phyloP scores from a whole-genome alignment of 2,888 invertebrate species.

The Tipula confusa region DNA sequence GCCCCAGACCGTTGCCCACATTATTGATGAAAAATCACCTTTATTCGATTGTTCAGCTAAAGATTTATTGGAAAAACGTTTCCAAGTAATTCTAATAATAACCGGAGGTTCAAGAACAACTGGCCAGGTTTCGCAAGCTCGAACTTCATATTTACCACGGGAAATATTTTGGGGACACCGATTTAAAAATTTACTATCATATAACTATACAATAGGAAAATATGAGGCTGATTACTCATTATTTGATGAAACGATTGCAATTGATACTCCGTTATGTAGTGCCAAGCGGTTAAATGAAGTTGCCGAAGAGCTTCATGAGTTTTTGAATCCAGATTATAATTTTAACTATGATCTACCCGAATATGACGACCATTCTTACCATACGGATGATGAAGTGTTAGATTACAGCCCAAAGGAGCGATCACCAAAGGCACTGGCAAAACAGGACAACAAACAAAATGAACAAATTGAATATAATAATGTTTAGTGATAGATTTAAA shows the following conservation, averaged over 20 bases:
- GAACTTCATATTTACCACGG: constrained; percentile 72
- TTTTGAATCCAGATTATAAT: neutral
- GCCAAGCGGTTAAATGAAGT: constrained; percentile 55
- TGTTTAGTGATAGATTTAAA: neutral
- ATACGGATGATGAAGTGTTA: neutral
- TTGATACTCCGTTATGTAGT: constrained; percentile 74
- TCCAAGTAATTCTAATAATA: constrained; percentile 75
- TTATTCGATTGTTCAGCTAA: constrained; percentile 73
- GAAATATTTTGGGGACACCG: constrained; percentile 83
- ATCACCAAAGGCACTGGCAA: neutral
- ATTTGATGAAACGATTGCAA: constrained; percentile 69
- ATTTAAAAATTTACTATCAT: constrained; percentile 69
- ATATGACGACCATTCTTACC: neutral
- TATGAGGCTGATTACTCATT: constrained; percentile 77
- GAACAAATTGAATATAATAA: neutral
- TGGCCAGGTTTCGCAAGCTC: constrained; percentile 64
- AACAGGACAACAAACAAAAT: neutral
- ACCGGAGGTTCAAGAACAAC: constrained; percentile 78
- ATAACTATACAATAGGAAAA: constrained; percentile 68
- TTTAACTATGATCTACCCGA: neutral
- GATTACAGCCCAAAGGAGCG: neutral
- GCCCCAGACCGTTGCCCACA: constrained; percentile 83
- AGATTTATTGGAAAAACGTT: constrained; percentile 69
- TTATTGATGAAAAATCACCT: constrained; percentile 72
- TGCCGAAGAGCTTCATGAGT: neutral